Percentiles rank a stretch among this genome's conserved stretches.
phyloP scores from a whole-genome alignment of 1,140 invertebrate genomes.

The Drosophila kohkoa region DNA sequence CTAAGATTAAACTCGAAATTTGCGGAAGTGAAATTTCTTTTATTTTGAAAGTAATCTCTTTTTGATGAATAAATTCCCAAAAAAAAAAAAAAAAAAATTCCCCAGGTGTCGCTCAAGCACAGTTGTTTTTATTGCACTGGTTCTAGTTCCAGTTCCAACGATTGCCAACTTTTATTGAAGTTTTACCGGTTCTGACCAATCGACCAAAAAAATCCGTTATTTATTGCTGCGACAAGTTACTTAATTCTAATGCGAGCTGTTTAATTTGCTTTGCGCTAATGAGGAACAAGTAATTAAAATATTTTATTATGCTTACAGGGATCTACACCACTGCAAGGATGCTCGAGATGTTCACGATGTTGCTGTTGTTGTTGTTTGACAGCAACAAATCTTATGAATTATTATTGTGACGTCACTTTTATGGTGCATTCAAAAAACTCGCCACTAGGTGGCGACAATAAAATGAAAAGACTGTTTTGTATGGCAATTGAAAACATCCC shows the following conservation, averaged over 20 bases:
- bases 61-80: neutral
- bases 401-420: neutral
- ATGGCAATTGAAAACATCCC: neutral
- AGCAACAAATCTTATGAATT: neutral
- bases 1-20: no score
- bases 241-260: neutral
- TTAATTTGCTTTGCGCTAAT: neutral
- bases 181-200: neutral
- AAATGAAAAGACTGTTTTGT: neutral
- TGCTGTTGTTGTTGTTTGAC: neutral
- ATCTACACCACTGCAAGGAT: slow-evolving; percentile 1
- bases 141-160: slow-evolving; percentile 1
- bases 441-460: slow-evolving; percentile 7
- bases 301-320: slow-evolving; percentile 34
- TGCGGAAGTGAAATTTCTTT: no score
- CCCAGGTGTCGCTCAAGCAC: neutral
- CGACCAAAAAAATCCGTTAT: neutral
- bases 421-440: neutral
- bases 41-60: neutral
- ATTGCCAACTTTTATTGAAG: neutral
- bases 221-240: slow-evolving; percentile 12
- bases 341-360: neutral
- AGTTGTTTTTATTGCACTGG: neutral
- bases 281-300: slow-evolving; percentile 2
- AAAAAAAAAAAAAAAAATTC: neutral